Conservation (phyloP, 2,797 vertebrate species). For the Schizopygopsis malacanthus region DNA sequence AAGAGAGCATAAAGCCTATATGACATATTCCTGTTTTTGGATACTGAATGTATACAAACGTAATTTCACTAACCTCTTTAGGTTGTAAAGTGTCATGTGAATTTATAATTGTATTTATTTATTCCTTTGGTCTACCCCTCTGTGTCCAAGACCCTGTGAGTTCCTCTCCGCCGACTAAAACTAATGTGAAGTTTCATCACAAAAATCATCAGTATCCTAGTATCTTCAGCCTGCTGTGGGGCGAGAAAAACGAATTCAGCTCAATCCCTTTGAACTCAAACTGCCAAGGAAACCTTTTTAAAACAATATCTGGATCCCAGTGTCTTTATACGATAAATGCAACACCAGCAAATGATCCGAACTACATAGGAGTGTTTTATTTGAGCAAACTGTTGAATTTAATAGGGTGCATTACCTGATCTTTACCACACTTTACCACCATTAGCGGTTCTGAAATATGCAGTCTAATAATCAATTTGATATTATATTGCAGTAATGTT, state of each 20-base stretch:
- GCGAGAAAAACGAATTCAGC: neutral
- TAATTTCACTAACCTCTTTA: neutral
- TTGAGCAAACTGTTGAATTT: neutral
- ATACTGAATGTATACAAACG: neutral
- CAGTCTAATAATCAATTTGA: neutral
- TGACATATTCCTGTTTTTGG: neutral
- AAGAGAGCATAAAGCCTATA: too few species aligned
- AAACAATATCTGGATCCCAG: slow-evolving; percentile 45
- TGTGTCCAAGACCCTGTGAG: neutral
- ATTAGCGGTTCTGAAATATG: neutral
- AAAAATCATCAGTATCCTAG: neutral
- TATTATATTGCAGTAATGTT: slow-evolving; percentile 1
- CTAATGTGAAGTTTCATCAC: neutral
- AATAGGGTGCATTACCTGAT: neutral
- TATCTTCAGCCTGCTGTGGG: neutral
- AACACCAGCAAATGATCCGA: slow-evolving; percentile 31
- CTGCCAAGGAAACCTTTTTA: neutral
- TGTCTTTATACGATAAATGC: slow-evolving; percentile 21
- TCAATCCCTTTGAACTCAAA: neutral
- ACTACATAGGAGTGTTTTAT: neutral
- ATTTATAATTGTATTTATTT: neutral
- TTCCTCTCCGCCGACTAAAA: neutral
- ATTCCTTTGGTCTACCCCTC: neutral
- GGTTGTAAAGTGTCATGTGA: neutral
- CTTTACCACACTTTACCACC: neutral